Evolutionary conservation across 2,797 vertebrate species (phyloP).

Genomic region (Rhabdomys pumilio): DNA sequence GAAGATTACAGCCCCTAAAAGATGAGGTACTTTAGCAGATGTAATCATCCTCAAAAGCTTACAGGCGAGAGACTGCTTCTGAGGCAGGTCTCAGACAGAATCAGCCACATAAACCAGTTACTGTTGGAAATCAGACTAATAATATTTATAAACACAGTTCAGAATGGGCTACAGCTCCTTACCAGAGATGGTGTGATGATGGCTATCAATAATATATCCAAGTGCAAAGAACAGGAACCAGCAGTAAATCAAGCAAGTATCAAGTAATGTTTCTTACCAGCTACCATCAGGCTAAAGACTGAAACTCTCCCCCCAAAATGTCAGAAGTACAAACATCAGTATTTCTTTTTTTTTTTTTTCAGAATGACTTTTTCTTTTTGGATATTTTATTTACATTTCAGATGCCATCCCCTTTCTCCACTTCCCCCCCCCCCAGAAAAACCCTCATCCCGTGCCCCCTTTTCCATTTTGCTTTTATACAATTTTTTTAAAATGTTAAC

Average conservation of each 20-base stretch:
- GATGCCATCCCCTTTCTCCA: no score
- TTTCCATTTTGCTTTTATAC: no score
- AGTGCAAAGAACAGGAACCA: background rate
- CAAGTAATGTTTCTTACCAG: background rate
- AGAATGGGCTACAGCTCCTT: conserved; percentile 34
- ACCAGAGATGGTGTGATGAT: background rate
- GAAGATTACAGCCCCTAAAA: background rate
- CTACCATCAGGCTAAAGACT: background rate
- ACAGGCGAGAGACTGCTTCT: conserved; percentile 9
- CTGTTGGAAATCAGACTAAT: conserved; percentile 52
- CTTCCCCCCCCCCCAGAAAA: no score
- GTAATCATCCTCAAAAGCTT: conserved; percentile 49
- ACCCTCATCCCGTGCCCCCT: no score
- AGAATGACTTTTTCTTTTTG: no score
- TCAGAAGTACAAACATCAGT: conserved; percentile 16
- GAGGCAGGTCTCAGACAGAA: conserved; percentile 38
- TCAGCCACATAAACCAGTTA: conserved; percentile 17
- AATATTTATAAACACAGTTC: conserved; percentile 38
- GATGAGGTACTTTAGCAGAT: conserved; percentile 16
- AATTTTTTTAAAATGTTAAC: no score
- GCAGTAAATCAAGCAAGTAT: background rate
- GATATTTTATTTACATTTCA: no score
- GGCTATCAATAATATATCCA: conserved; percentile 52
- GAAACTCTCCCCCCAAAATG: background rate
- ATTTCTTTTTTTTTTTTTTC: background rate